These are phyloP conservation scores for Hirtodrosophila histrioides DNA, from an alignment of 2,888 invertebrate species.

Conservation along the genomic window DNA sequence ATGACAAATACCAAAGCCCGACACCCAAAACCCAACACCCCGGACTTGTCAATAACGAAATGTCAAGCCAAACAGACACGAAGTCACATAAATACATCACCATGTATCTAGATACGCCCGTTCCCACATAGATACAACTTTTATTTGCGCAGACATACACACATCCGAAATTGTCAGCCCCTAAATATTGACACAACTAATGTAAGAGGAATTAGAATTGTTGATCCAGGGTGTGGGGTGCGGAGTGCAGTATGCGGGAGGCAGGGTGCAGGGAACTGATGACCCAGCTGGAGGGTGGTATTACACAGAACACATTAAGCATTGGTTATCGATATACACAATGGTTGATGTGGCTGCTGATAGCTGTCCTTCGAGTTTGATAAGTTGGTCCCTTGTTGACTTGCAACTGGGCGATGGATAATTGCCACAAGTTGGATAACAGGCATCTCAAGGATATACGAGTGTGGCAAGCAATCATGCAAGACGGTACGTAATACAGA, in stretches of 20 bases:
- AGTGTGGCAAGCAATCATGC: background rate
- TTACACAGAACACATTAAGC: background rate
- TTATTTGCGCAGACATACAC: constrained; percentile 10
- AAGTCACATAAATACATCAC: constrained; percentile 5
- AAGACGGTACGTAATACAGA: background rate
- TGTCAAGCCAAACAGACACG: constrained; percentile 37
- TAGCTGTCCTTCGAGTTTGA: constrained; percentile 23
- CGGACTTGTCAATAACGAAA: constrained; percentile 45
- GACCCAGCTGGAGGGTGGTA: constrained; percentile 15
- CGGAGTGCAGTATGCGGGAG: too few species aligned
- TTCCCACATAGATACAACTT: constrained; percentile 3
- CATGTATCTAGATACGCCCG: background rate
- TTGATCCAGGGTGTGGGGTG: background rate
- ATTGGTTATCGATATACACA: constrained; percentile 24
- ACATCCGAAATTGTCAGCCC: constrained; percentile 26
- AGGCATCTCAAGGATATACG: constrained; percentile 11
- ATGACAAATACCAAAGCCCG: constrained; percentile 52
- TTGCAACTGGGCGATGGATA: constrained; percentile 32
- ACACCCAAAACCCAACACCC: constrained; percentile 24
- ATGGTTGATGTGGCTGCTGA: constrained; percentile 15
- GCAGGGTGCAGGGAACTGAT: background rate
- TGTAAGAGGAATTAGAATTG: constrained; percentile 44
- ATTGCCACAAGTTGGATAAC: constrained; percentile 41
- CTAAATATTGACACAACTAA: constrained; percentile 65
- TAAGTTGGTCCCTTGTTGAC: constrained; percentile 17